Percentiles rank a stretch among this genome's conserved stretches.
Conservation (phyloP, 2,888 invertebrate genomes). For the Dryomyza anilis region DNA sequence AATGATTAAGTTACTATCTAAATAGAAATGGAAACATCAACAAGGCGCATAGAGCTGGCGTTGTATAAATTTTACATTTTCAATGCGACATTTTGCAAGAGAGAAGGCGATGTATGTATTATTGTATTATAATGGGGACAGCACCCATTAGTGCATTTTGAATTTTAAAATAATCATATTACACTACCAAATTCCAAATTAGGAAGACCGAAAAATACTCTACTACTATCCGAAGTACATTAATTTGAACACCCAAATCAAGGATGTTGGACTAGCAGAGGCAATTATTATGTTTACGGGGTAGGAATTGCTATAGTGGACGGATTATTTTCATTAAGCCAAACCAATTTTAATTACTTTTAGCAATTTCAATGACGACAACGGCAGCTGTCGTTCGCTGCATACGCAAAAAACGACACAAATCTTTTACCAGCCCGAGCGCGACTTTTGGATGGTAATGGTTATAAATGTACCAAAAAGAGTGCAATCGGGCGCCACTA, state of each 20-base stretch:
- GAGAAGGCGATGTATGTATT: conserved; percentile 84
- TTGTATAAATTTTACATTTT: conserved; percentile 77
- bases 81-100: conserved; percentile 79
- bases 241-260: conserved; percentile 82
- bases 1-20: no score
- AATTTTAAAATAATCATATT: conserved; percentile 6
- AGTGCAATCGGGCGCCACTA: conserved; percentile 70
- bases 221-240: conserved; percentile 83
- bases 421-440: conserved; percentile 85
- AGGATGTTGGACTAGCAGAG: conserved; percentile 92
- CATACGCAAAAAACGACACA: conserved; percentile 90
- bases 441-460: conserved; percentile 89
- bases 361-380: no score
- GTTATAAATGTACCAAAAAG: conserved; percentile 78
- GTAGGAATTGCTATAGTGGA: conserved; percentile 66
- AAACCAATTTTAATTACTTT: no score
- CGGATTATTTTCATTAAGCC: no score
- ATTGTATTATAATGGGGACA: no score
- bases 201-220: conserved; percentile 90
- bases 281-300: conserved; percentile 93
- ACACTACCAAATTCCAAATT: neutral
- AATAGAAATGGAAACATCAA: conserved; percentile 12
- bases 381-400: conserved; percentile 79
- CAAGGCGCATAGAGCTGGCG: conserved; percentile 49
- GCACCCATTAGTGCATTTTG: no score